phyloP scores from a whole-genome alignment of 2,113 vertebrate genomes.

The Ahaetulla prasina region DNA sequence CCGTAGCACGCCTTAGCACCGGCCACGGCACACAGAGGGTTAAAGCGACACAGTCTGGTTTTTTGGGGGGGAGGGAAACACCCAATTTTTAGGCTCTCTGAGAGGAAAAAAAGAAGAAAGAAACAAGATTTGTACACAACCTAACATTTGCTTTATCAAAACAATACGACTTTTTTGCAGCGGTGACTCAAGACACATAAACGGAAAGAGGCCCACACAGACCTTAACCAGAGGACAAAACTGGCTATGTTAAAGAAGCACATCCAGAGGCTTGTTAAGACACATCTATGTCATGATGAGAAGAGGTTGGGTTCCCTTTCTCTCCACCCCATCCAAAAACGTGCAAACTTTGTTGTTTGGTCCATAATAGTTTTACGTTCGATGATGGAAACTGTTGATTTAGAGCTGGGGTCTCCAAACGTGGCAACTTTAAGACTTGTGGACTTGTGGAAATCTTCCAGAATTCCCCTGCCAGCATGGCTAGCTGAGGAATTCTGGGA shows the following conservation, averaged over 20 bases:
- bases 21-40: slow-evolving; percentile 39
- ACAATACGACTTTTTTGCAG: not conserved
- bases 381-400: not conserved
- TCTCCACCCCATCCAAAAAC: not conserved
- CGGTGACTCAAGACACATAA: not conserved
- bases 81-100: slow-evolving; percentile 66
- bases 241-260: not conserved
- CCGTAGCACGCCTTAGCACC: slow-evolving; percentile 51
- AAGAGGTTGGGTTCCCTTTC: not conserved
- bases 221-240: not conserved
- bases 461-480: not conserved
- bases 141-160: slow-evolving; percentile 33
- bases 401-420: not conserved
- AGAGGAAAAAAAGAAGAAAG: slow-evolving; percentile 65
- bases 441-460: not conserved
- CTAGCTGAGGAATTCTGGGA: not conserved
- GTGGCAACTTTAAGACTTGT: not conserved
- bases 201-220: not conserved
- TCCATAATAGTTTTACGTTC: not conserved
- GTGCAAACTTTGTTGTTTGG: too few species aligned
- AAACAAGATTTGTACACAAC: slow-evolving; percentile 58
- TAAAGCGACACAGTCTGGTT: slow-evolving; percentile 52
- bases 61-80: slow-evolving; percentile 34
- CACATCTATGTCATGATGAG: not conserved
- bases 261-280: not conserved